Evolutionary conservation across 2,797 vertebrate species (phyloP).

Genomic region (Scarus forsteni): DNA sequence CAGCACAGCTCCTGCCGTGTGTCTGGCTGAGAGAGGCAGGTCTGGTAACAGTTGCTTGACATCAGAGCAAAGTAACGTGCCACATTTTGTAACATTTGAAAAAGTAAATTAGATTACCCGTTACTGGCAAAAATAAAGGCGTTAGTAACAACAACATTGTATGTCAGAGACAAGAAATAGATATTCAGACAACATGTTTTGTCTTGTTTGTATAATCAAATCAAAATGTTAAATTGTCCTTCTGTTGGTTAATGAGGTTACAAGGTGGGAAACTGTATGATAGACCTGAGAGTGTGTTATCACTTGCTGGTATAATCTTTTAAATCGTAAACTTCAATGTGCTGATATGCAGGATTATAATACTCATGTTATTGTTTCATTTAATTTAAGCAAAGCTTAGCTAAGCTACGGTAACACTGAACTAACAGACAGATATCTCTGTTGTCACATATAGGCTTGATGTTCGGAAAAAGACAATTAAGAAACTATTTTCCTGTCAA

Average conservation of each 20-base stretch:
- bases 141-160: no score
- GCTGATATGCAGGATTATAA: neutral
- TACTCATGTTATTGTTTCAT: neutral
- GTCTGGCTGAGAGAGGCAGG: no score
- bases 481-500: no score
- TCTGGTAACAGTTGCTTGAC: no score
- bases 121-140: no score
- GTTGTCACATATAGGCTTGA: no score
- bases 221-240: neutral
- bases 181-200: neutral
- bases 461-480: no score
- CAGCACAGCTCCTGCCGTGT: no score
- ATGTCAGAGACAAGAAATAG: no score
- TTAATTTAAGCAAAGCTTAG: neutral
- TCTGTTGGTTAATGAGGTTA: neutral
- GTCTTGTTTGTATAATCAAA: neutral
- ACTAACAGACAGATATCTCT: neutral
- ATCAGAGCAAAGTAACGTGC: no score
- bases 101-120: no score
- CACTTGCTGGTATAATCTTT: neutral
- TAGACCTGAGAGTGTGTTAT: neutral
- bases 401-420: neutral
- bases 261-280: neutral
- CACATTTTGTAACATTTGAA: no score
- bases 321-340: neutral